Percentiles rank a stretch among this genome's conserved stretches.
These are phyloP conservation scores for Cremastinae sp. DNA, from an alignment of 2,888 invertebrate species.

Conservation along the genomic window DNA sequence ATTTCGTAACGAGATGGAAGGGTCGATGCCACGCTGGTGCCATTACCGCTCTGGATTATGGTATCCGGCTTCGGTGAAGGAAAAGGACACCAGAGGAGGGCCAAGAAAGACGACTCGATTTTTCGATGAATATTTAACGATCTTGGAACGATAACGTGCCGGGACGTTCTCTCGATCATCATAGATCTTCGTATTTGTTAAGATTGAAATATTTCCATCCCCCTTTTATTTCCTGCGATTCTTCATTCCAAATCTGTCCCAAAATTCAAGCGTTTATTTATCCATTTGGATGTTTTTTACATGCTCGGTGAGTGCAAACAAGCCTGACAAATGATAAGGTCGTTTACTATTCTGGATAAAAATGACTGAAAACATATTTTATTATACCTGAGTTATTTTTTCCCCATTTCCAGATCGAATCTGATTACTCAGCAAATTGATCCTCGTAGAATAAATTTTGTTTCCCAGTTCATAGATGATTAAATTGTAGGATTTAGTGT, in stretches of 20 bases:
- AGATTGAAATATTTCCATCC: constrained; percentile 15
- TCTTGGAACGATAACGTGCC: constrained; percentile 22
- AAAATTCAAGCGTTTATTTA: no score
- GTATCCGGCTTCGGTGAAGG: constrained; percentile 20
- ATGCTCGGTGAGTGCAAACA: no score
- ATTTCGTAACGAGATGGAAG: constrained; percentile 57
- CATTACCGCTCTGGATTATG: constrained; percentile 22
- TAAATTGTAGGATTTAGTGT: no score
- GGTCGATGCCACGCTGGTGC: constrained; percentile 38
- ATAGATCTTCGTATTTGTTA: constrained; percentile 44
- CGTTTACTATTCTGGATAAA: no score
- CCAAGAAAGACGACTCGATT: constrained; percentile 34
- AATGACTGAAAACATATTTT: no score
- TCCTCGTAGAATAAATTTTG: no score
- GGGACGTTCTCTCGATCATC: constrained; percentile 31
- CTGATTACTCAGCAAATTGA: no score
- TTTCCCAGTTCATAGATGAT: no score
- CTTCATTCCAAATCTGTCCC: neutral
- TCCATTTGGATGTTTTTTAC: no score
- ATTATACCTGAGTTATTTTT: no score
- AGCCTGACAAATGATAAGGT: no score
- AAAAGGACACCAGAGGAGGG: neutral
- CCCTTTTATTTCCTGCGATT: neutral
- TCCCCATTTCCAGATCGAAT: no score
- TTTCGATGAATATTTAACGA: constrained; percentile 59